Base-by-base conservation (phyloP, 2,113 vertebrate species). In the Heterotilapia buettikoferi region DNA sequence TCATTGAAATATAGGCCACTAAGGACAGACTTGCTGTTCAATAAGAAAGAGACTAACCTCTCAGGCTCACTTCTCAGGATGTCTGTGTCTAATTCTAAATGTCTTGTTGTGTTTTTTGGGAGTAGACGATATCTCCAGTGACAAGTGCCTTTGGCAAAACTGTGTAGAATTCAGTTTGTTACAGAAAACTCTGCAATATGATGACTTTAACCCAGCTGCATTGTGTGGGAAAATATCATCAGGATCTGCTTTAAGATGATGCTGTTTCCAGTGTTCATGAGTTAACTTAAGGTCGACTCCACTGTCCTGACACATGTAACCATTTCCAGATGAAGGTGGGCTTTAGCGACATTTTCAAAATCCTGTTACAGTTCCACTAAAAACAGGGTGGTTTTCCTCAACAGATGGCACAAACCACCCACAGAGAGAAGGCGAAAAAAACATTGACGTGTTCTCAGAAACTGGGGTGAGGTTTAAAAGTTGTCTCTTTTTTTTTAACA, bases 251-350 rank as follows among this genome's bases (percentile, higher is more conserved):
- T 91, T 59, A 84, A 68, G 84, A 87, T 82, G 52, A 73, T 84
- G 80, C 84, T 71, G 82, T 85, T 93, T 89, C 90, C 71, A 78
- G 26, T n/a, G 79, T 86, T 89, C 26, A 9, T 7, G 6, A 80
- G 52, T 90, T 81, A 76, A 92, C 91, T 92, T 54, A 19, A 71
- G 89, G 83, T 59, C 8, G 26, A 88, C 45, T 90, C 24, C 11
- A 7, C 73, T 16, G 21, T 80, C 88, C 82, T 90, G 90, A 90
- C 80, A 29, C 81, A 56, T 76, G 53, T 92, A 95, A 95, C 90
- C 80, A 56, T 80, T 91, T 93, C 93, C 95, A 96, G 93, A 95
- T 95, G 94, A 94, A 88, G 84, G 84, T 84, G 86, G 86, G 91
- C 85, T 94, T 92, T 38, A 71, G 88, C 11, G 80, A 90, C 89